Evolutionary conservation across 2,113 vertebrate genomes (phyloP), one percentile per base, ranked within the genome.

Genomic region (Plecotus auritus): DNA sequence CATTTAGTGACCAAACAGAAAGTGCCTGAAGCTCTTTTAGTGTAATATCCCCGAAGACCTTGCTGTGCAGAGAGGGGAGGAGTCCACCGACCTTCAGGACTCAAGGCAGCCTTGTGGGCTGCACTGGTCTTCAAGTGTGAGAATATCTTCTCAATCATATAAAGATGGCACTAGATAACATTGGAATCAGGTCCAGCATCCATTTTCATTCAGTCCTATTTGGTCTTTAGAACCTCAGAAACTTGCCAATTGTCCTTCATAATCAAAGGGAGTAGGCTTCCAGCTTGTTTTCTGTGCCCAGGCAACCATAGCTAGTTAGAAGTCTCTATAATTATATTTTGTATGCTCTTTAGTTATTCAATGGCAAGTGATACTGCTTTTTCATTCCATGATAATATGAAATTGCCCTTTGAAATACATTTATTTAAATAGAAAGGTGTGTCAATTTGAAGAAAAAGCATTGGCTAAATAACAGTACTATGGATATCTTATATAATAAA

Each of bases 41-140:
- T 13, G n/a, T 42, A 5, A 59, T 49, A 30, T 26, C 61, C 23
- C 49, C 14, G 9, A 18, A 28, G 30, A n/a, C 8, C 1, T 61
- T 37, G 10, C 45, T 81, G 59, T 1, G 4, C 14, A 13, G 30
- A n/a, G 18, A 26, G 4, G 42, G 3, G 22, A 47, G 16, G 87
- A 35, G 9, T 10, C 66, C 1, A 1, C 9, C 40, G 76, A 40
- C 45, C 47, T 49, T 35, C 20, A 5, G 49, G 61, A 35, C 67
- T 54, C 32, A 3, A 9, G 0, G 30, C 6, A 4, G 14, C 28
- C 4, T 0, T 0, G n/a, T 28, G 28, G 47, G 16, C 66, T n/a
- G 9, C 73, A 28, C 0, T 6, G 32, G n/a, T 45, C 42, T 89
- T 37, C 32, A 16, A 56, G n/a, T 35, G 18, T 42, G 73, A 80